Evolutionary conservation across 2,888 invertebrate species (phyloP).

Genomic region (Megaustenia siamemsis): DNA sequence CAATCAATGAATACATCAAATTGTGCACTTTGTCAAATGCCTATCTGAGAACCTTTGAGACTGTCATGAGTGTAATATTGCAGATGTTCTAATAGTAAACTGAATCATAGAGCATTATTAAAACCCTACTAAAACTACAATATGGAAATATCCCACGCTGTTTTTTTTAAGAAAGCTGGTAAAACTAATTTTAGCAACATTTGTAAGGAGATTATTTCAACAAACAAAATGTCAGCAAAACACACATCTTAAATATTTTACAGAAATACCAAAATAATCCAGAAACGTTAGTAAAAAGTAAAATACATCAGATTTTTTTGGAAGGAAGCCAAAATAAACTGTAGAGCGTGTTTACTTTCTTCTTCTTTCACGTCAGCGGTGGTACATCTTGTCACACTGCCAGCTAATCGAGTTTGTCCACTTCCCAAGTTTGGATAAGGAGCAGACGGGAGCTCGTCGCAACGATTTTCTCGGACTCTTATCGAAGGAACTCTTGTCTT

Average conservation of each 20-base stretch:
- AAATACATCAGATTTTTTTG: neutral
- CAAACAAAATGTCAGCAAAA: neutral
- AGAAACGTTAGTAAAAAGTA: neutral
- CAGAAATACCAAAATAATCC: neutral
- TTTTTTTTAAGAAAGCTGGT: too few relatives aligned
- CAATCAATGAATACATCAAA: too few relatives aligned
- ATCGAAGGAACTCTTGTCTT: conserved; percentile 12
- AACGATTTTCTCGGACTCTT: conserved; percentile 41
- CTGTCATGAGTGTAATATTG: too few relatives aligned
- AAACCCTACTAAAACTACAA: too few relatives aligned
- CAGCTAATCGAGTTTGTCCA: conserved; percentile 53
- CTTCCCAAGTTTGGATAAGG: conserved; percentile 45
- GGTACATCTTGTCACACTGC: conserved; percentile 37
- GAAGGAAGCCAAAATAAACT: conserved; percentile 2
- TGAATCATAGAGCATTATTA: too few relatives aligned
- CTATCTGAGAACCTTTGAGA: too few relatives aligned
- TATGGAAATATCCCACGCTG: too few relatives aligned
- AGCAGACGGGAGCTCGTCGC: neutral
- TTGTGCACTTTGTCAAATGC: too few relatives aligned
- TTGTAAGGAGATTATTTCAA: too few relatives aligned
- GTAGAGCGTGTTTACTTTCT: neutral
- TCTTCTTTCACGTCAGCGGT: conserved; percentile 3
- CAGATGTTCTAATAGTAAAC: too few relatives aligned
- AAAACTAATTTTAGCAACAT: too few relatives aligned
- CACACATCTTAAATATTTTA: neutral